Conservation (phyloP, 53 echinoderm and acorn worm genomes). For the Hippasteria phrygiana region DNA sequence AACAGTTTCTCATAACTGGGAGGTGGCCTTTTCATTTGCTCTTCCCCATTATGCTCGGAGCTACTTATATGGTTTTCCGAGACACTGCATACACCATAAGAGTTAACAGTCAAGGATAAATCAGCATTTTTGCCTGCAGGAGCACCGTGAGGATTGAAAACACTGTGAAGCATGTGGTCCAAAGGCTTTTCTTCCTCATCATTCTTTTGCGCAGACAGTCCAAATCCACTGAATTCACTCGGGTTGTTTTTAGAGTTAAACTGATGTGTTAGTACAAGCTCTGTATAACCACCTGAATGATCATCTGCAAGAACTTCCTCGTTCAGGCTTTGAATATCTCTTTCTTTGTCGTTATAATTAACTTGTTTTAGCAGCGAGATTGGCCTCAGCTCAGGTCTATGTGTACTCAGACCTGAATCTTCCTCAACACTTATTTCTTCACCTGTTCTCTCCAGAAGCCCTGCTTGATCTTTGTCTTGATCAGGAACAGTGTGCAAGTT, state of each 20-base stretch:
- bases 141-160: background rate
- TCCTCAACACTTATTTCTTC: slow-evolving; percentile 33
- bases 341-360: background rate
- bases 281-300: background rate
- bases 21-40: background rate
- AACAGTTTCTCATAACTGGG: slow-evolving; percentile 27
- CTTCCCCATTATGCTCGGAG: background rate
- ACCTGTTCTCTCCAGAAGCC: background rate
- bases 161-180: no score
- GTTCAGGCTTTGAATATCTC: background rate
- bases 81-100: no score
- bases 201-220: background rate
- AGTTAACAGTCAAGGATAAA: no score
- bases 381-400: slow-evolving; percentile 73
- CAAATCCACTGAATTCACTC: background rate
- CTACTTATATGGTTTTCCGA: background rate
- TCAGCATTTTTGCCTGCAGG: background rate
- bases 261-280: background rate
- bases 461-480: background rate
- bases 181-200: background rate
- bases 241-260: background rate
- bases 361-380: slow-evolving; percentile 73
- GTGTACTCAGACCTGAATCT: slow-evolving; percentile 72
- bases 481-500: background rate
- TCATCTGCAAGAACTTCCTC: slow-evolving; percentile 1